A percentile compares a stretch with the other conserved stretches of the same genome.
Conservation (phyloP, 1,140 invertebrate genomes). For the Drosophila watanabei region DNA sequence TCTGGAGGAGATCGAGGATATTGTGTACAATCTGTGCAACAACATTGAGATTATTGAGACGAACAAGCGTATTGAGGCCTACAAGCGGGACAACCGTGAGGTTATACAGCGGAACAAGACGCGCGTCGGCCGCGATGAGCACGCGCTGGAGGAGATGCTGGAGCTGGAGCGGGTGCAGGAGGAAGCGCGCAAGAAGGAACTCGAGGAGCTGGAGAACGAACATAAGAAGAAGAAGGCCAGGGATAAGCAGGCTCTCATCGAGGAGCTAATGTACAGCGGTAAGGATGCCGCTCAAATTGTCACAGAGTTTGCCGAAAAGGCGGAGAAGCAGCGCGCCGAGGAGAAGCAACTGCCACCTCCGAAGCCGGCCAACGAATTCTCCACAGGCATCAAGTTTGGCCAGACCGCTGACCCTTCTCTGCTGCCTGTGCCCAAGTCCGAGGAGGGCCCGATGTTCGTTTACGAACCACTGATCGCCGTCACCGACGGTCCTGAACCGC, state of each 20-base stretch:
- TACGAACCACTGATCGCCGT: slow-evolving; percentile 89
- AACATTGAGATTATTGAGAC: slow-evolving; percentile 96
- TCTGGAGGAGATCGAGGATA: slow-evolving; percentile 95
- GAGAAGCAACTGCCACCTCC: slow-evolving; percentile 87
- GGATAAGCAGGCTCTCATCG: slow-evolving; percentile 95
- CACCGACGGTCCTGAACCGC: slow-evolving; percentile 91
- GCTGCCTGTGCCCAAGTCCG: slow-evolving; percentile 90
- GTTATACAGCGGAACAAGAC: slow-evolving; percentile 95
- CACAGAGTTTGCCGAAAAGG: slow-evolving; percentile 91
- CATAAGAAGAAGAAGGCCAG: slow-evolving; percentile 93
- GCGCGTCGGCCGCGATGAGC: slow-evolving; percentile 87
- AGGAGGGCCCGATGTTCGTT: slow-evolving; percentile 91
- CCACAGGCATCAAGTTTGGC: slow-evolving; percentile 92
- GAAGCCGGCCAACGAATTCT: slow-evolving; percentile 89
- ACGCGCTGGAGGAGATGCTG: slow-evolving; percentile 94
- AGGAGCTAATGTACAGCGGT: slow-evolving; percentile 97
- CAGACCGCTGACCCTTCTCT: slow-evolving; percentile 87
- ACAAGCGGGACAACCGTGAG: slow-evolving; percentile 97
- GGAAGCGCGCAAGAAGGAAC: slow-evolving; percentile 88
- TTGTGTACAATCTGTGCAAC: slow-evolving; percentile 96
- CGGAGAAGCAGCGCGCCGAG: slow-evolving; percentile 89
- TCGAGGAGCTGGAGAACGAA: slow-evolving; percentile 87
- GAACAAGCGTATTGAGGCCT: slow-evolving; percentile 96
- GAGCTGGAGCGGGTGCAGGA: slow-evolving; percentile 93
- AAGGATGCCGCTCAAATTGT: slow-evolving; percentile 95